Evolutionary conservation across 30 jellyfish, hydroid and myxozoan genomes (phyloP), one percentile per base, ranked within the genome.

Genomic region (Pelagia noctiluca): DNA sequence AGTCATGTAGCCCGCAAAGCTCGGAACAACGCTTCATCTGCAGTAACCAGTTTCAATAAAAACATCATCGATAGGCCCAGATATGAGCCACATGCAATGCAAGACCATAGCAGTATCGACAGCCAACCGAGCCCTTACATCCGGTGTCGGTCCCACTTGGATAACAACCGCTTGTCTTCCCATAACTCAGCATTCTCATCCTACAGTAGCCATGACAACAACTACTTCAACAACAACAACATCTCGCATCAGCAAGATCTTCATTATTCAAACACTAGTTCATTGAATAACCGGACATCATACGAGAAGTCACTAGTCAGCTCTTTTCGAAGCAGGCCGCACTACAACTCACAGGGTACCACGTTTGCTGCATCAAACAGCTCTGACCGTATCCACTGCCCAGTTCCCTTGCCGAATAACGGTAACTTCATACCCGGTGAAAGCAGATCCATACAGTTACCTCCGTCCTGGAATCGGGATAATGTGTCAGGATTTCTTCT

Each of bases 401-500:
- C 92, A 30, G 37, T 82, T 16, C 92, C 92, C 1, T 16, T 82
- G 46, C 97, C 94, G 0, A 89, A 81, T 46, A 65, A 82, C 25
- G 94, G 94, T 16, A 74, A 87, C 0, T 83, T 81, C 36, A 78
- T 81, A 16, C 75, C 84, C 73, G 74, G 69, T 50, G 90, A 93
- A 12, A 83, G 72, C 71, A 88, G 76, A 57, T 83, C 94, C 4
- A 71, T 85, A 0, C n/a, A 63, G 76, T 52, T 88, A 65, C 92
- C 92, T 22, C 86, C 85, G 1, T 82, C 61, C 46, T 80, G 82
- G 2, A 36, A 36, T 71, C 84, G 62, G 30, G 95, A 74, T 50
- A 69, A 63, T 23, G 78, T 92, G 48, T 60, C 96, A 3, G 98
- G 98, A 26, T 46, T 85, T 33, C 77, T 92, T 23, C 81, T 92